phyloP scores from a whole-genome alignment of 2,888 invertebrate genomes.

The Xanthostigma xanthostigma region DNA sequence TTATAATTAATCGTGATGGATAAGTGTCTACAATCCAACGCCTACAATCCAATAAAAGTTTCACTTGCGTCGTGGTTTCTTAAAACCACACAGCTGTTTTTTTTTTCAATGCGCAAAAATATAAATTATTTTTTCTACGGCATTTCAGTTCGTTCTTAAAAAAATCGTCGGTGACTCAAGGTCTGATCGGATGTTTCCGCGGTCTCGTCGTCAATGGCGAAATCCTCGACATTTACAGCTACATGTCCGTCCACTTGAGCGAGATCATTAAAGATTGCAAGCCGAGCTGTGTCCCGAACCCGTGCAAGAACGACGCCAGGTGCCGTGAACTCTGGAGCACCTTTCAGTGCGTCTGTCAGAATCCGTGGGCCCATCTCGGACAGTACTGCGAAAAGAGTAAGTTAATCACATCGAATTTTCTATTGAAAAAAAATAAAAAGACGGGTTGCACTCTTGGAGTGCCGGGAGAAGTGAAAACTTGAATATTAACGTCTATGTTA shows the following conservation, averaged over 20 bases:
- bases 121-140: conserved; percentile 3
- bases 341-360: conserved; percentile 83
- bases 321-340: conserved; percentile 88
- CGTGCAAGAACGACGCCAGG: conserved; percentile 79
- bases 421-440: too few species aligned
- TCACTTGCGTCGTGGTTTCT: too few species aligned
- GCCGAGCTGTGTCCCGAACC: conserved; percentile 86
- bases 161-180: conserved; percentile 71
- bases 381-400: conserved; percentile 81
- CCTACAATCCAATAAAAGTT: too few species aligned
- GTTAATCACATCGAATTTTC: conserved; percentile 22
- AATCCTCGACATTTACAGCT: conserved; percentile 79
- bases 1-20: too few species aligned
- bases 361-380: conserved; percentile 86
- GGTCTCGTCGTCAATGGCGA: conserved; percentile 85
- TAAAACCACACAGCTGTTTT: too few species aligned
- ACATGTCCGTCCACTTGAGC: conserved; percentile 80
- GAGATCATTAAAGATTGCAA: conserved; percentile 89
- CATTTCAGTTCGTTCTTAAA: conserved; percentile 57
- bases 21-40: too few species aligned
- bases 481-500: too few species aligned
- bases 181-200: conserved; percentile 85
- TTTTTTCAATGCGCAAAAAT: background rate
- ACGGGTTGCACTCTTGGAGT: too few species aligned
- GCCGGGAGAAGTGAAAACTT: too few species aligned